Conservation (phyloP, 2,797 vertebrate genomes). For the Apogon hyalosoma region DNA sequence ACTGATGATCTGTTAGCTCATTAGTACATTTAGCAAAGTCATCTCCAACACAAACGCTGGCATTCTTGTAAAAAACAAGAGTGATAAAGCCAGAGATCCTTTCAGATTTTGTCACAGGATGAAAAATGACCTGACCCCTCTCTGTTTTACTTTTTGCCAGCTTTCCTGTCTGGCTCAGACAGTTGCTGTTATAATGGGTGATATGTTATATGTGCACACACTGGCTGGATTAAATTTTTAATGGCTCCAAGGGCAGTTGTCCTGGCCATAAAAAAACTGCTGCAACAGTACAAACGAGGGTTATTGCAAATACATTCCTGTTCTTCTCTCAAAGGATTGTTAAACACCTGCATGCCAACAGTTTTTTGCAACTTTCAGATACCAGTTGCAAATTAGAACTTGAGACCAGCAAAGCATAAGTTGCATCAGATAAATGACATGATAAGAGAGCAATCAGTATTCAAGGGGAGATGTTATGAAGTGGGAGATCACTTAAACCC, state of each 20-base stretch:
- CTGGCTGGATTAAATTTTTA: conserved; percentile 85
- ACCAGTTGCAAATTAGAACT: conserved; percentile 59
- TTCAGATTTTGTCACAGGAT: conserved; percentile 65
- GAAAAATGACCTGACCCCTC: conserved; percentile 69
- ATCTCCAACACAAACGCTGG: conserved; percentile 34
- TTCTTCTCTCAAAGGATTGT: conserved; percentile 65
- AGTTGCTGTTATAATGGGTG: conserved; percentile 70
- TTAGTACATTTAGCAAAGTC: conserved; percentile 53
- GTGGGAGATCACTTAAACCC: conserved; percentile 67
- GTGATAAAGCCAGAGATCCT: conserved; percentile 52
- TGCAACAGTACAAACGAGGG: conserved; percentile 65
- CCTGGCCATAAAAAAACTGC: conserved; percentile 74
- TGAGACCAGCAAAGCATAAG: conserved; percentile 44
- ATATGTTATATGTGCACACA: conserved; percentile 80
- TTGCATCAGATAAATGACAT: conserved; percentile 53
- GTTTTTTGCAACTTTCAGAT: conserved; percentile 43
- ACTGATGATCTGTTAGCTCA: conserved; percentile 66
- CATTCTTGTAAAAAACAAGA: conserved; percentile 38
- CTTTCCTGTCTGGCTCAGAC: conserved; percentile 66
- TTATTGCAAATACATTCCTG: conserved; percentile 74
- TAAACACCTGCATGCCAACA: conserved; percentile 55
- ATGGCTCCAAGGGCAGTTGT: conserved; percentile 81
- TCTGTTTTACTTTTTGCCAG: conserved; percentile 69
- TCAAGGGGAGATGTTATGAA: conserved; percentile 61
- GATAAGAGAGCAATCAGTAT: conserved; percentile 71